Evolutionary conservation across 2,797 vertebrate species (phyloP).

Genomic region (Knipowitschia caucasica): DNA sequence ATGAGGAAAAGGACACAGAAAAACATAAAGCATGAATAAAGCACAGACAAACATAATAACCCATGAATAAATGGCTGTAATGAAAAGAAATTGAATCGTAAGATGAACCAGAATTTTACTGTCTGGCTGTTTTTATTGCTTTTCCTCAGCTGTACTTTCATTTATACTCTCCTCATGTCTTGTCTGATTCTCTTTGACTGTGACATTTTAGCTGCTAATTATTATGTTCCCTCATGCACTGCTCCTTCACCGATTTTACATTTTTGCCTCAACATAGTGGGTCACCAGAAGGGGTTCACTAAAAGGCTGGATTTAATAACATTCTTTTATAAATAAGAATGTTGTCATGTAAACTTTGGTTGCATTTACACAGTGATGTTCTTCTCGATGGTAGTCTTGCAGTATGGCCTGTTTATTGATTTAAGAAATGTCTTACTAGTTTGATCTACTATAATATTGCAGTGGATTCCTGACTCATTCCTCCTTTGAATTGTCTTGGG

Average conservation of each 20-base stretch:
- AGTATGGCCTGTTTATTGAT: too few species aligned
- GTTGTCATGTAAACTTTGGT: slow-evolving; percentile 37
- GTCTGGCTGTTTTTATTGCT: background rate
- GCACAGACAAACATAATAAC: too few species aligned
- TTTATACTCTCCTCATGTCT: slow-evolving; percentile 23
- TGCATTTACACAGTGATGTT: too few species aligned
- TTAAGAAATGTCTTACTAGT: too few species aligned
- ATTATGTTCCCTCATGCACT: slow-evolving; percentile 60
- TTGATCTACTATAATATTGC: slow-evolving; percentile 5
- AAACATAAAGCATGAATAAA: too few species aligned
- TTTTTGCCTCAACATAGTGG: slow-evolving; percentile 51
- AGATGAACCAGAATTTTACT: background rate
- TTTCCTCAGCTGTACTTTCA: background rate
- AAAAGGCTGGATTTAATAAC: slow-evolving; percentile 16
- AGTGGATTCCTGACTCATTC: background rate
- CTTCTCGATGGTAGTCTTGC: too few species aligned
- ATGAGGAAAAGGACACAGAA: too few species aligned
- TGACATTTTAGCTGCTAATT: slow-evolving; percentile 70
- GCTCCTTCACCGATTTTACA: slow-evolving; percentile 44
- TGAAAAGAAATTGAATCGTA: too few species aligned
- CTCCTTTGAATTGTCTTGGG: background rate
- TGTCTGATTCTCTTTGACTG: slow-evolving; percentile 35
- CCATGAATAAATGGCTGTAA: too few species aligned
- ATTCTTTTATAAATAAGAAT: slow-evolving; percentile 51
- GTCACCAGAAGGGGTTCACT: slow-evolving; percentile 41